These are phyloP conservation scores for Holotrichia oblita DNA, from an alignment of 1,140 invertebrate species.

Conservation along the genomic window DNA sequence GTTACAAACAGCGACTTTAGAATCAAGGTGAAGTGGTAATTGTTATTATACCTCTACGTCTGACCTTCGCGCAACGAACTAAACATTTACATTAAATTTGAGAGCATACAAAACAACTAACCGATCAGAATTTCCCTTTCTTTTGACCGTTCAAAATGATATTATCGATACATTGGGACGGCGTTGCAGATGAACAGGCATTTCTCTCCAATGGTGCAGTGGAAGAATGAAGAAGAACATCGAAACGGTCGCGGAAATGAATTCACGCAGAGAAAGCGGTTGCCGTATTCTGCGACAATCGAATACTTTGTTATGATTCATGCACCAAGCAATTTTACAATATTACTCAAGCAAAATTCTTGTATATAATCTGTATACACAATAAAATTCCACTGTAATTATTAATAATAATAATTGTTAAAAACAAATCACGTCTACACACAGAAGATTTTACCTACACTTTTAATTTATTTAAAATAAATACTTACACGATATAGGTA, in stretches of 20 bases:
- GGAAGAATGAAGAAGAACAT: background rate
- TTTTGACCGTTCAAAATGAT: background rate
- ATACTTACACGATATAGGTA: too few species aligned
- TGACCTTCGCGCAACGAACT: background rate
- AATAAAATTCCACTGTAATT: too few species aligned
- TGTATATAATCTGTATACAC: too few species aligned
- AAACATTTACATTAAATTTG: background rate
- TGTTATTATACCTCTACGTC: constrained; percentile 11
- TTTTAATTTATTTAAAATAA: too few species aligned
- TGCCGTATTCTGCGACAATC: too few species aligned
- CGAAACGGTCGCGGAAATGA: background rate
- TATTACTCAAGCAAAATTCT: too few species aligned
- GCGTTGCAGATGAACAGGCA: background rate
- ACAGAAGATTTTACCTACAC: too few species aligned
- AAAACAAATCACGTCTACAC: too few species aligned
- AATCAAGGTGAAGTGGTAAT: constrained; percentile 5
- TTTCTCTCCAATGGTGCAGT: background rate
- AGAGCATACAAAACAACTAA: background rate
- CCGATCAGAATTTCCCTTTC: background rate
- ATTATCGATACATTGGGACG: background rate
- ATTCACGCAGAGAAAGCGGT: background rate
- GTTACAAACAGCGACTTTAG: background rate
- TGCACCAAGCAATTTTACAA: too few species aligned
- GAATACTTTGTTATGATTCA: too few species aligned
- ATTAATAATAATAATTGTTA: too few species aligned